Evolutionary conservation across 2,797 vertebrate genomes (phyloP).

Genomic region (Macropus fuliginosus): DNA sequence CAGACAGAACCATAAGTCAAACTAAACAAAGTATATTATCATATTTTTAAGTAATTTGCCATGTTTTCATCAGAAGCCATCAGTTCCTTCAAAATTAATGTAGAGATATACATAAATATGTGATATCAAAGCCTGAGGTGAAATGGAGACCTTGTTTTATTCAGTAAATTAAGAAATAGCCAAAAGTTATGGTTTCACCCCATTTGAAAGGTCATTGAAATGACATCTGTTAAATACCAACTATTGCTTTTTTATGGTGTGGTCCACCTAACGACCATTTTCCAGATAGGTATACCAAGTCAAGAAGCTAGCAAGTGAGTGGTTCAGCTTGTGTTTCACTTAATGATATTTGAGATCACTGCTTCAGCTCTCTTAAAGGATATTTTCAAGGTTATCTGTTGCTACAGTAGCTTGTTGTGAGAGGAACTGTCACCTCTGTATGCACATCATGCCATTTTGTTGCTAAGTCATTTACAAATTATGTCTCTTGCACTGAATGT

Average conservation of each 20-base stretch:
- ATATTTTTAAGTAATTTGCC: neutral
- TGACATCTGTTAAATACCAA: slow-evolving; percentile 70
- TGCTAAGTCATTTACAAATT: slow-evolving; percentile 37
- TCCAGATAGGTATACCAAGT: slow-evolving; percentile 47
- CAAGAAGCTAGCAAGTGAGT: slow-evolving; percentile 41
- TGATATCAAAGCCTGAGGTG: slow-evolving; percentile 47
- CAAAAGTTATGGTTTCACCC: slow-evolving; percentile 70
- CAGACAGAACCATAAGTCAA: neutral
- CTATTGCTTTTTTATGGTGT: slow-evolving; percentile 61
- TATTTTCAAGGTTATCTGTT: slow-evolving; percentile 7
- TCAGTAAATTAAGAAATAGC: slow-evolving; percentile 75
- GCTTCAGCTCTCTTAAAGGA: slow-evolving; percentile 19
- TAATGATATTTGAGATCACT: slow-evolving; percentile 6
- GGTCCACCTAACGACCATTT: slow-evolving; percentile 56
- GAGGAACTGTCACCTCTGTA: slow-evolving; percentile 28
- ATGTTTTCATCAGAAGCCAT: neutral
- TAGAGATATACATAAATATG: slow-evolving; percentile 35
- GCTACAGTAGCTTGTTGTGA: slow-evolving; percentile 51
- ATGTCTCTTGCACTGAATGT: neutral
- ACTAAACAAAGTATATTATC: neutral
- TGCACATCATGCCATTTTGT: slow-evolving; percentile 12
- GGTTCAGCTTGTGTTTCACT: slow-evolving; percentile 16
- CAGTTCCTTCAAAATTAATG: neutral
- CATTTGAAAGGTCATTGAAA: slow-evolving; percentile 75
- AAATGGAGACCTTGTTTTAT: slow-evolving; percentile 69